Base-by-base conservation (phyloP, 2,113 vertebrate genomes). In the Salminus brasiliensis region DNA sequence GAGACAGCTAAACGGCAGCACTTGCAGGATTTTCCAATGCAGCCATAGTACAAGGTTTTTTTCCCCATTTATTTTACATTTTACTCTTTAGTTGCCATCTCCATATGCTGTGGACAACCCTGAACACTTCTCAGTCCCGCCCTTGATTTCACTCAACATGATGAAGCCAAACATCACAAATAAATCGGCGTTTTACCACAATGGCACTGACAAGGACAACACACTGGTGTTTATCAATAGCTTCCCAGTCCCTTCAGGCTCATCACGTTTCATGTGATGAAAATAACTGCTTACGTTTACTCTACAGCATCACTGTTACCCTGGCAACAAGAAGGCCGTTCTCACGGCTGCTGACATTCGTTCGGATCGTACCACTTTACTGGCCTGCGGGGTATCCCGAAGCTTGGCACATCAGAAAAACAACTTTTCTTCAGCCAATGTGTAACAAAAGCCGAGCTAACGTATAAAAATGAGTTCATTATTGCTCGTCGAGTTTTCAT, bases 251-350 rank as follows among this genome's bases (percentile, higher is more conserved):
- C 13, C 32, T 72, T 34, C 68, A 63, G 43, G 23, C 59, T 59
- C 67, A 27, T 55, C 59, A 79, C 68, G 72, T 79, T 79, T 49
- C 21, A 9, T 55, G 23, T 65, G 70, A 72, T 72, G 68, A 72
- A 62, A 52, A 41, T 72, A 72, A 39, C 25, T 73, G 78, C 69
- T 66, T 79, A 79, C 78, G 78, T 79, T 72, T 73, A 79, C 69
- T 41, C 78, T 79, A 79, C 57, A 79, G 78, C 78, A 79, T 79
- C 78, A 79, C 78, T 72, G 69, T 79, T 79, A 41, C 78, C 78
- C 30, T 79, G 47, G 78, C 45, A 79, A 73, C 78, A 73, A 65
- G 59, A 32, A 79, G 78, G 69, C 69, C 69, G 69, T 63, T 79
- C 77, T 65, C 68, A 63, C 57, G 77, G 68, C 68, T 69, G 69